Evolutionary conservation across 2,888 invertebrate genomes (phyloP).

Genomic region (Chaetogeoica ovagalla): DNA sequence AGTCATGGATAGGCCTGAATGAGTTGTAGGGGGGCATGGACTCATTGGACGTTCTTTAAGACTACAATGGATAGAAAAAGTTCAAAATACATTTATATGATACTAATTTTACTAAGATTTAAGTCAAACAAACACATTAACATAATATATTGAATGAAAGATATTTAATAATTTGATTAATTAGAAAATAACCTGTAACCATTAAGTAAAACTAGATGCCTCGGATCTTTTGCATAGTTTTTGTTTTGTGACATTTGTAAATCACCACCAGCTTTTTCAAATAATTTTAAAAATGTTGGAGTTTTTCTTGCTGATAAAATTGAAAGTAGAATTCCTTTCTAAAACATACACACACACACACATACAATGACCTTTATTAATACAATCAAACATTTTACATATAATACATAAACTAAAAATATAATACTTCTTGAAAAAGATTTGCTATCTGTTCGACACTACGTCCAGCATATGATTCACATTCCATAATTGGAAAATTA

Average conservation of each 20-base stretch:
- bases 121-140: background rate
- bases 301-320: constrained; percentile 87
- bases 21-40: constrained; percentile 61
- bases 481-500: constrained; percentile 79
- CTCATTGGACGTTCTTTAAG: constrained; percentile 73
- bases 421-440: constrained; percentile 71
- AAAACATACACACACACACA: background rate
- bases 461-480: constrained; percentile 71
- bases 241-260: constrained; percentile 76
- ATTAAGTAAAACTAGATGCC: constrained; percentile 77
- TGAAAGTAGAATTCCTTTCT: constrained; percentile 82
- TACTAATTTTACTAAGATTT: no score
- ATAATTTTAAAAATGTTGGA: constrained; percentile 80
- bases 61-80: constrained; percentile 58
- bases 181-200: constrained; percentile 66
- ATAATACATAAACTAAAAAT: background rate
- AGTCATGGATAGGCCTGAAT: constrained; percentile 61
- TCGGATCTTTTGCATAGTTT: constrained; percentile 87
- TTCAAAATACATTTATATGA: no score
- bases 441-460: constrained; percentile 84
- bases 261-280: constrained; percentile 89
- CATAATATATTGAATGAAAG: background rate
- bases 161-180: constrained; percentile 26
- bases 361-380: background rate
- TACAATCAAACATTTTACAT: background rate